Conservation (phyloP, 2,113 vertebrate species). For the Elephas maximus region DNA sequence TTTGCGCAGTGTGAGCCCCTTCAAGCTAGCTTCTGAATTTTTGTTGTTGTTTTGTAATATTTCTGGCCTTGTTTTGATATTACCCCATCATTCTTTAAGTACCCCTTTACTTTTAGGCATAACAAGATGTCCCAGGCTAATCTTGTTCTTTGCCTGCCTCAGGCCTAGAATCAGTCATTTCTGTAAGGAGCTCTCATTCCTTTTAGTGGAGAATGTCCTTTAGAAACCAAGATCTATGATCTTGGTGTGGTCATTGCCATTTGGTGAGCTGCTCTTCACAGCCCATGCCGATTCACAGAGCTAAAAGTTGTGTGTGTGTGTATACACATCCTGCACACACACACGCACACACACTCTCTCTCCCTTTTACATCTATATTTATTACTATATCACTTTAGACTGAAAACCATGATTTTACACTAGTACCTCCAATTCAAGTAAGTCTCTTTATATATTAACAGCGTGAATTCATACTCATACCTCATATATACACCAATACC, state of each 20-base stretch:
- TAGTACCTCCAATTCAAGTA: background rate
- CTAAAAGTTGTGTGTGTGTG: background rate
- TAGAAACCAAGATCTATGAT: background rate
- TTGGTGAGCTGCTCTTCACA: background rate
- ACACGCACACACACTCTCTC: background rate
- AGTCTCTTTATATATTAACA: background rate
- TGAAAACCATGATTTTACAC: background rate
- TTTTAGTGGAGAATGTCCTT: background rate
- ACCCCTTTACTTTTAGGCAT: too few relatives aligned
- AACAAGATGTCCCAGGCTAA: background rate
- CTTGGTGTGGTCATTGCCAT: background rate
- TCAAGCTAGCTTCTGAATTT: background rate
- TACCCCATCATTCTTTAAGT: background rate
- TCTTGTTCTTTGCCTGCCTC: background rate
- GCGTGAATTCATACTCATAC: background rate
- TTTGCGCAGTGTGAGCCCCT: background rate
- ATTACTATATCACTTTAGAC: background rate
- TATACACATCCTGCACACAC: background rate
- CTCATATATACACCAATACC: background rate
- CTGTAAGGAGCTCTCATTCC: background rate
- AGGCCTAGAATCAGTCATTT: background rate
- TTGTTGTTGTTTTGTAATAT: background rate
- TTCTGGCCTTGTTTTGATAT: background rate
- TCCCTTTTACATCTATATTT: background rate
- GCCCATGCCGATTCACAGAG: background rate